Evolutionary conservation across 2,888 invertebrate genomes (phyloP), one percentile per base, ranked within the genome.

Genomic region (Xylocampa areola): DNA sequence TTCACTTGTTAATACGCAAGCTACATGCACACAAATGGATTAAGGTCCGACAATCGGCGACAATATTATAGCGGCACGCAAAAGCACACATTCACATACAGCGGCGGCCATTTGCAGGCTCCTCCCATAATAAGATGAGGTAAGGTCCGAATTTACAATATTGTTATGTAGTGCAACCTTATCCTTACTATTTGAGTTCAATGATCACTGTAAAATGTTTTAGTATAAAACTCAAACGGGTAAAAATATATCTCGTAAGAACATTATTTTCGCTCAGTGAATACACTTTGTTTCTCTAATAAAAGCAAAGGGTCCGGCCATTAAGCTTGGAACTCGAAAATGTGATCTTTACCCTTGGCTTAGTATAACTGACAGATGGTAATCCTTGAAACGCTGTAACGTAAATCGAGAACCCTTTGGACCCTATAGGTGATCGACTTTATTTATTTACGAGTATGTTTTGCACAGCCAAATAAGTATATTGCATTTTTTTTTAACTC

Each of bases 391-490:
- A 35, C 8, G 33, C 16, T 23, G 44, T 36, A 32, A 43, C 11
- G 7, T 19, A 45, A 40, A 50, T 43, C 33, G 14, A 36, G 21
- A n/a, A 13, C 21, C 39, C 11, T 54, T 11, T 6, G 21, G 25
- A 49, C 60, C 40, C 41, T 30, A 19, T 30, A 52, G 19, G 16
- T 14, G 37, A 44, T 58, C 37, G 43, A 53, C 48, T 44, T 49
- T 53, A 39, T 40, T 53, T 60, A 60, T 60, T 49, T 60, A 49
- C 14, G 37, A n/a, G n/a, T n/a, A n/a, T n/a, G n/a, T n/a, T n/a
- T n/a, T 35, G 7, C 13, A 49, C 35, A 51, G 44, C 17, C 44
- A 53, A 49, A 49, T 53, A 60, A n/a, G n/a, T n/a, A n/a, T n/a
- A n/a, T n/a, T n/a, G n/a, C n/a, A n/a, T n/a, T n/a, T n/a, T n/a